Evolutionary conservation across 2,888 invertebrate species (phyloP).

Genomic region (Druceiella hillmani): DNA sequence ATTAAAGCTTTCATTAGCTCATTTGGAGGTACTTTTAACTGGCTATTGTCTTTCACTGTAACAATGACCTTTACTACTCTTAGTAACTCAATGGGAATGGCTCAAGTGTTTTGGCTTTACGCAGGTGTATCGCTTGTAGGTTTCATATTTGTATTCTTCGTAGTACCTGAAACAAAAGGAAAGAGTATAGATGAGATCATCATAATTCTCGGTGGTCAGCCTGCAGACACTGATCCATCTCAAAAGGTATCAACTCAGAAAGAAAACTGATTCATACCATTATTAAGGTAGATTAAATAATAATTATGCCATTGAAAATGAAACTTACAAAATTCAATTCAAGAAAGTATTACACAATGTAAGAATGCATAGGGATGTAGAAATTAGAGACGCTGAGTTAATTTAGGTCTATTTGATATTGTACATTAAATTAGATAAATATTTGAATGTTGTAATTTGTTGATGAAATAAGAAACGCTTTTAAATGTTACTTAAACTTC

Average conservation of each 20-base stretch:
- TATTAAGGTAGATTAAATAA: too few species aligned
- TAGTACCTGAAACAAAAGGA: constrained; percentile 66
- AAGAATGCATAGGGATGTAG: too few species aligned
- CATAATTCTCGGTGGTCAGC: constrained; percentile 38
- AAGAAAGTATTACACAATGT: too few species aligned
- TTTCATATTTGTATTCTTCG: constrained; percentile 60
- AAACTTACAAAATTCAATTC: too few species aligned
- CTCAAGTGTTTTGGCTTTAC: constrained; percentile 72
- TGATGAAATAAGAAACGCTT: too few species aligned
- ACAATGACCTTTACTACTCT: constrained; percentile 67
- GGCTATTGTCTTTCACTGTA: constrained; percentile 75
- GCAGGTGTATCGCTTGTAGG: constrained; percentile 60
- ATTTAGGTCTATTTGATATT: too few species aligned
- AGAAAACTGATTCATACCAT: too few species aligned
- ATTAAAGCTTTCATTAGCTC: constrained; percentile 74
- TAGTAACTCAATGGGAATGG: constrained; percentile 49
- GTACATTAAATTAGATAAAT: too few species aligned
- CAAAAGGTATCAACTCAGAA: constrained; percentile 29
- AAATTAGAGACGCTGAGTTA: too few species aligned
- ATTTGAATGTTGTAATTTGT: too few species aligned
- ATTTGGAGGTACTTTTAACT: constrained; percentile 75
- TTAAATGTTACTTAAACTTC: too few species aligned
- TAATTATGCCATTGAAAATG: too few species aligned
- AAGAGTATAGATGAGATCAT: constrained; percentile 65
- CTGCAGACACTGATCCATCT: constrained; percentile 24